Conservation (phyloP, 2,888 invertebrate genomes). For the Zootermopsis nevadensis region DNA sequence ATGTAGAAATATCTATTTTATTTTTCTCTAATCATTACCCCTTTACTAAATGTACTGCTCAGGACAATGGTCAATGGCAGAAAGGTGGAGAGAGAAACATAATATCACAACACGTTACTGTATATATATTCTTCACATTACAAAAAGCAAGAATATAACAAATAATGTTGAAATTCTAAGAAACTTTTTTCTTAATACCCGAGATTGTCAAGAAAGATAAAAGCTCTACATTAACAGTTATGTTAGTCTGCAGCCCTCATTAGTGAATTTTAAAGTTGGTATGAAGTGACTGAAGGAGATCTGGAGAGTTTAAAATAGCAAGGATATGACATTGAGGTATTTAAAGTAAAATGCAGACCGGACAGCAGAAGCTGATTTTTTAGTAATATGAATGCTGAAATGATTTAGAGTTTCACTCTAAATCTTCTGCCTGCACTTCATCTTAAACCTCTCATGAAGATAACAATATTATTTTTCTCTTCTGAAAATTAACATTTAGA, state of each 20-base stretch:
- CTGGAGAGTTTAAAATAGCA: background rate
- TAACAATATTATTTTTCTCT: background rate
- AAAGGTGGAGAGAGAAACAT: background rate
- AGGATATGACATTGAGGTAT: background rate
- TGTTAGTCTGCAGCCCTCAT: conserved; percentile 1
- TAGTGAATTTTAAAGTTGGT: background rate
- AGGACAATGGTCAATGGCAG: no score
- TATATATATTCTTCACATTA: conserved; percentile 45
- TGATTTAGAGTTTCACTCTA: background rate
- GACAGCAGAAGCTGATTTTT: background rate
- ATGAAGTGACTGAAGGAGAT: background rate
- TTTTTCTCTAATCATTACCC: no score
- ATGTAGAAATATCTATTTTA: no score
- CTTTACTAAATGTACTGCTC: no score
- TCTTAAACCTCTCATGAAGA: background rate
- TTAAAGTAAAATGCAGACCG: background rate
- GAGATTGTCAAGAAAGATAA: conserved; percentile 34
- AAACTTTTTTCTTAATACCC: conserved; percentile 27
- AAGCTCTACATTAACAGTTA: conserved; percentile 24
- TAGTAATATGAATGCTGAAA: background rate
- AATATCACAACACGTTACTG: conserved; percentile 27
- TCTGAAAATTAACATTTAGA: background rate
- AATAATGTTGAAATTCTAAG: conserved; percentile 36
- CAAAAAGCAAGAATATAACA: conserved; percentile 46
- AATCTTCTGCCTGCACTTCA: background rate